Evolutionary conservation across 2,888 invertebrate genomes (phyloP).

Genomic region (Erebia aethiops): DNA sequence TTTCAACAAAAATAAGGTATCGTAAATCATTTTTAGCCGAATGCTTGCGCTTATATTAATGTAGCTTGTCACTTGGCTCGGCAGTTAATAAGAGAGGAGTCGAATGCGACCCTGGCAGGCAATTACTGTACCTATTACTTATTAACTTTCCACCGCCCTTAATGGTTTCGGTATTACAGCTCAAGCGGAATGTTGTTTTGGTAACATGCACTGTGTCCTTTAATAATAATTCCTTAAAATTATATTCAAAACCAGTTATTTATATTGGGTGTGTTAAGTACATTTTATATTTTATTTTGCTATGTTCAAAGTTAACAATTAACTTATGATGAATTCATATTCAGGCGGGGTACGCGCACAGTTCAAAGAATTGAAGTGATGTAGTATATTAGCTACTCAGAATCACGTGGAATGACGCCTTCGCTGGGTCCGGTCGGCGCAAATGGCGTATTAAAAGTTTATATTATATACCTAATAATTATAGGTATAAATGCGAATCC

Average conservation of each 20-base stretch:
- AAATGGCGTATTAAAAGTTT: no score
- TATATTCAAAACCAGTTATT: constrained; percentile 1
- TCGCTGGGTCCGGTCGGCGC: no score
- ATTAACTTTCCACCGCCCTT: constrained; percentile 70
- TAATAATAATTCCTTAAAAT: constrained; percentile 14
- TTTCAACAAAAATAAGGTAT: neutral
- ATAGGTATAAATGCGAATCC: no score
- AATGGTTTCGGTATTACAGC: constrained; percentile 68
- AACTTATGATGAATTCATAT: neutral
- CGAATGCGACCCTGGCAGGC: constrained; percentile 48
- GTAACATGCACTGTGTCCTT: constrained; percentile 47
- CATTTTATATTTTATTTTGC: neutral
- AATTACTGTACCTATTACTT: constrained; percentile 67
- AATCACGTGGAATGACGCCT: no score
- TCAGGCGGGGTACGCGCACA: no score
- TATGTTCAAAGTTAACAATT: neutral
- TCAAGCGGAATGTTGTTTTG: constrained; percentile 55
- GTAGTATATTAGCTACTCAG: no score
- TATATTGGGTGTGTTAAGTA: neutral
- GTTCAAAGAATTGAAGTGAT: no score
- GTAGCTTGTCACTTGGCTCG: constrained; percentile 33
- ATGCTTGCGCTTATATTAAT: constrained; percentile 27
- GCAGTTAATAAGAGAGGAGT: constrained; percentile 33
- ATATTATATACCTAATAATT: no score
- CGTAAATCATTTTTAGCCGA: constrained; percentile 27